Conservation (phyloP, 2,888 invertebrate species). For the Thelaira solivaga region DNA sequence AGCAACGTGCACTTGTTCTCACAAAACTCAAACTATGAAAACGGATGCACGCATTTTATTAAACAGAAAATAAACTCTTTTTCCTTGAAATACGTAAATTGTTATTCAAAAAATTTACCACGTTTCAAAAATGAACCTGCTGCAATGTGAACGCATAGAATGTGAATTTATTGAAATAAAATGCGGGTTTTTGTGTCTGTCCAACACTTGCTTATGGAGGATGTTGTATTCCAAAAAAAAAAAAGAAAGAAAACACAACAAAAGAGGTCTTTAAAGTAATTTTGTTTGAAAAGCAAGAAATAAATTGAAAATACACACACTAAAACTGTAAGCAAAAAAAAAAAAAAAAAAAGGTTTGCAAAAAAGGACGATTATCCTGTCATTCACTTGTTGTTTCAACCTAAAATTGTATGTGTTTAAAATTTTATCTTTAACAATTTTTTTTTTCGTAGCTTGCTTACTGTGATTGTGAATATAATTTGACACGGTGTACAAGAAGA, state of each 20-base stretch:
- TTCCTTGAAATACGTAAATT: constrained; percentile 32
- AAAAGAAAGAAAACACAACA: constrained; percentile 39
- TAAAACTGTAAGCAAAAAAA: constrained; percentile 12
- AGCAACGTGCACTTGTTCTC: constrained; percentile 46
- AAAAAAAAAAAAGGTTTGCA: constrained; percentile 42
- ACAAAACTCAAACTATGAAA: constrained; percentile 38
- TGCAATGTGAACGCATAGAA: constrained; percentile 20
- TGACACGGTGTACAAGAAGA: constrained; percentile 44
- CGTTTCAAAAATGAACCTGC: constrained; percentile 49
- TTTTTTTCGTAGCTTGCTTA: constrained; percentile 5
- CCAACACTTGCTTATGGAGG: constrained; percentile 22
- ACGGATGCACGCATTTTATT: constrained; percentile 42
- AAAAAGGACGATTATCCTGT: constrained; percentile 66
- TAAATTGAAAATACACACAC: constrained; percentile 17
- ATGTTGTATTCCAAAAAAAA: constrained; percentile 28
- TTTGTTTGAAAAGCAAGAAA: constrained; percentile 30
- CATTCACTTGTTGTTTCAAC: constrained; percentile 65
- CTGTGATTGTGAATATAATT: constrained; percentile 48
- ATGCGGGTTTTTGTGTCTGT: constrained; percentile 36
- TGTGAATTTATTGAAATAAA: constrained; percentile 46
- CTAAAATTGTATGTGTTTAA: constrained; percentile 22
- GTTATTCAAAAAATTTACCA: not conserved
- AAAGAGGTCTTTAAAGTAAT: constrained; percentile 36
- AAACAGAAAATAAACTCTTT: constrained; percentile 36
- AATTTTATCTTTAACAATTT: no score